Evolutionary conservation across 2,113 vertebrate genomes (phyloP), one percentile per base, ranked within the genome.

Genomic region (Ranitomeya variabilis): DNA sequence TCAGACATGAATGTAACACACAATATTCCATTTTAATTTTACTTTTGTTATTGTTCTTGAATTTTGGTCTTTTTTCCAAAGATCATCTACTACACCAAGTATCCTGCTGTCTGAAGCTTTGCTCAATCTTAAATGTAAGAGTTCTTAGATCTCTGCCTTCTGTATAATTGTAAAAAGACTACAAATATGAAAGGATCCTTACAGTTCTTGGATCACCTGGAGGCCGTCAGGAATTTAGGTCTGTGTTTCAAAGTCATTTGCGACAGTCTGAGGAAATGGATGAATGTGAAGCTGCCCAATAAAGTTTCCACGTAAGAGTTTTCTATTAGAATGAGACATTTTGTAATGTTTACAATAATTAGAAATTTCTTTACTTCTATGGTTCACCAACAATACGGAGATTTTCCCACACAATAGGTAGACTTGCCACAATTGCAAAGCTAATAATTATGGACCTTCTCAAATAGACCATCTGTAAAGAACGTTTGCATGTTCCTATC

Each of bases 101-200:
- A 79, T 80, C 76, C 85, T 37, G 37, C 60, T 80, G 76, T n/a
- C 18, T 45, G 45, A 55, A 55, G 66, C 76, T 16, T 26, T 76
- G 67, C 52, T 85, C n/a, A 19, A 19, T 79, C 21, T 77, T 51
- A 80, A 55, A 76, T 52, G 64, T 51, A 45, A 86, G 16, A 54
- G 74, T 62, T 26, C 31, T 51, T 64, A 79, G 74, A 79, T 62
- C 74, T 86, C 51, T 51, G 31, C 31, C 45, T 60, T 12, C 31
- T 77, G 73, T 59, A 60, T 59, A 85, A 55, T 26, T 60, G 51
- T 62, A 79, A 78, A 7, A 54, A 78, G 37, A 21, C 26, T 51
- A 62, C 21, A 86, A 55, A 86, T 52, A 78, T 86, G 59, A 79
- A 79, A 86, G 85, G n/a, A 64, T 83, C 19, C 45, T 83, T 67